Evolutionary conservation across 2,113 vertebrate genomes (phyloP).

Genomic region (Eupsittula cactorum): DNA sequence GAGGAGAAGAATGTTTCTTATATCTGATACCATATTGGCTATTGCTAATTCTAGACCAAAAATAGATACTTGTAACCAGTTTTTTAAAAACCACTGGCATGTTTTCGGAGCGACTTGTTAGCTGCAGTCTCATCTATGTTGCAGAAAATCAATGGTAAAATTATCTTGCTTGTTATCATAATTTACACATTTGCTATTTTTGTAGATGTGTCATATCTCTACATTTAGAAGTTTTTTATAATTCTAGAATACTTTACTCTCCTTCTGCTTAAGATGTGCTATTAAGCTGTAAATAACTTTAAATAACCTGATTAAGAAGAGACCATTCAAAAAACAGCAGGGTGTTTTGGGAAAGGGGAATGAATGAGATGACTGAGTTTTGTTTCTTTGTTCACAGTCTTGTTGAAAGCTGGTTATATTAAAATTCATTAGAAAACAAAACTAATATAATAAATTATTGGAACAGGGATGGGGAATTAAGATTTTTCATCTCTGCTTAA

Average conservation of each 20-base stretch:
- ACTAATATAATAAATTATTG: neutral
- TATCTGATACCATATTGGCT: neutral
- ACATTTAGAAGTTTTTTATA: neutral
- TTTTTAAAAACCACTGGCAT: neutral
- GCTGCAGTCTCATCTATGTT: neutral
- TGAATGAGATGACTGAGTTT: neutral
- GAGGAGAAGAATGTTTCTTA: neutral
- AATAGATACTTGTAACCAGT: neutral
- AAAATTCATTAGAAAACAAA: neutral
- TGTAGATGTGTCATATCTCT: neutral
- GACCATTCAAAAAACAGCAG: neutral
- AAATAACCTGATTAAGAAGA: neutral
- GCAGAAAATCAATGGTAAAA: neutral
- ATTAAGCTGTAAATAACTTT: neutral
- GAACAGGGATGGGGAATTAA: neutral
- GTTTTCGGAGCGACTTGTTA: neutral
- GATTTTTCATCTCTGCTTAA: neutral
- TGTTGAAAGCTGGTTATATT: neutral
- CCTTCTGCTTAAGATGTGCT: neutral
- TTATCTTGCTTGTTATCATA: neutral
- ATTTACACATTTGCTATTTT: neutral
- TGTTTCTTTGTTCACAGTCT: neutral
- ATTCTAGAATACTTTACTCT: neutral
- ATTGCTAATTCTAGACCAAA: neutral
- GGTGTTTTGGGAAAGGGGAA: neutral